Base-by-base conservation (phyloP, 1,140 invertebrate genomes). In the Druon quercuslanigerum region DNA sequence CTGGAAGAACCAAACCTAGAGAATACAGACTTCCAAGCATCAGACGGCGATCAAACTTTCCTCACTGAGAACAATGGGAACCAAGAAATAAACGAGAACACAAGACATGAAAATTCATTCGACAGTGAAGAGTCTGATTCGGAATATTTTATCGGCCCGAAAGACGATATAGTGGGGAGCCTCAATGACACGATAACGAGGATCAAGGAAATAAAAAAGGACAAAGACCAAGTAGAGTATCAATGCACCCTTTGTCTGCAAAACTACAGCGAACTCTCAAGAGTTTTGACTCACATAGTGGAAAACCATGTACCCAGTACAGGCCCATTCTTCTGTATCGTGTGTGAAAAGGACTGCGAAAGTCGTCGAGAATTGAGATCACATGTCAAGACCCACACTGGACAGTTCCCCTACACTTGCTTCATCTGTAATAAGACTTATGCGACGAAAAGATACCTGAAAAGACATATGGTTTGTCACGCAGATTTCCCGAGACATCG, bases 381-480 rank as follows among this genome's bases (percentile, higher is more conserved):
- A 0, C 92, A 92, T 51, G 87, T 90, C 0, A 91, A 91, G 74
- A 87, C 76, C 0, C 92, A 96, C 82, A 95, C 93, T 9, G 95
- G 93, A 0, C 88, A 90, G 50, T 92, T 90, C 73, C 93, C 93
- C 0, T 94, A 93, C 77, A 91, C 91, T 3, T 95, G 94, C 83
- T 93, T 94, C 66, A 90, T 93, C 8, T 92, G 92, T 72, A 86
- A 92, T 51, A 93, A 92, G 77, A 90, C 92, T 0, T 94, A 93
- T 51, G 85, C 90, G 3, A 92, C 90, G 79, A 92, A 92, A 50
- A 91, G 93, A 50, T 93, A 93, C 81, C 83, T 93, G 11, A 93
- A 93, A 77, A 90, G 93, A 50, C 93, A 94, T 74, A 92, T 92
- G 83, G 86, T 92, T 11, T 93, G 93, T 56, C 93, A 94, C 76